These are phyloP conservation scores for Mormyrus lacerda DNA, from an alignment of 2,113 vertebrate genomes.

Conservation along the genomic window DNA sequence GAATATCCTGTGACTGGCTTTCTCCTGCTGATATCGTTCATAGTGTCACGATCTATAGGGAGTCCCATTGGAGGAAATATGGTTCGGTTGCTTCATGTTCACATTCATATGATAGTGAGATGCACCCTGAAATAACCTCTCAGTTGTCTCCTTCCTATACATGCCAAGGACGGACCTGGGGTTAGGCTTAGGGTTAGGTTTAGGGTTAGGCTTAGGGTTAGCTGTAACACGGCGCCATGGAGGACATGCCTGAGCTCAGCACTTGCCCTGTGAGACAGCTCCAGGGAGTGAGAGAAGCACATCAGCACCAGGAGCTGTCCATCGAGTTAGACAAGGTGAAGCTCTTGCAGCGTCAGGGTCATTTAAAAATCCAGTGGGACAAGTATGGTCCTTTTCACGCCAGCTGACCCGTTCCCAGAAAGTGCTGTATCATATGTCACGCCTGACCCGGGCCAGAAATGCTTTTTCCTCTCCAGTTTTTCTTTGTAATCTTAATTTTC, in stretches of 20 bases:
- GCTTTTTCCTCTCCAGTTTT: not conserved
- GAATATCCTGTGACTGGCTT: not conserved
- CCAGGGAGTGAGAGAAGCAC: not conserved
- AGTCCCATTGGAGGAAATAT: not conserved
- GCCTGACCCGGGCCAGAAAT: not conserved
- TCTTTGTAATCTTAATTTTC: not conserved
- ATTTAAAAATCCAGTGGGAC: not conserved
- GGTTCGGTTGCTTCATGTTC: not conserved
- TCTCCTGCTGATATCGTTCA: not conserved
- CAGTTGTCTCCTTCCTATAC: not conserved
- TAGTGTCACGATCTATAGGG: not conserved
- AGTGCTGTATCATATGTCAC: not conserved
- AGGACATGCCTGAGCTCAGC: not conserved
- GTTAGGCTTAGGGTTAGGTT: not conserved
- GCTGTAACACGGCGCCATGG: not conserved
- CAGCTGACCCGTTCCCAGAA: not conserved
- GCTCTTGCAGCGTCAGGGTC: not conserved
- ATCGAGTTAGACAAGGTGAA: not conserved
- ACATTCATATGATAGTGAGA: not conserved
- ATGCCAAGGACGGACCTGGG: not conserved
- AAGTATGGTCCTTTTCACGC: not conserved
- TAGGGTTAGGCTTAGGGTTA: not conserved
- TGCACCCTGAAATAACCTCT: not conserved
- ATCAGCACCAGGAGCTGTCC: constrained; percentile 8
- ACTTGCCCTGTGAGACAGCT: not conserved